phyloP scores from a whole-genome alignment of 2,888 invertebrate genomes.

The Chloromyia formosa region DNA sequence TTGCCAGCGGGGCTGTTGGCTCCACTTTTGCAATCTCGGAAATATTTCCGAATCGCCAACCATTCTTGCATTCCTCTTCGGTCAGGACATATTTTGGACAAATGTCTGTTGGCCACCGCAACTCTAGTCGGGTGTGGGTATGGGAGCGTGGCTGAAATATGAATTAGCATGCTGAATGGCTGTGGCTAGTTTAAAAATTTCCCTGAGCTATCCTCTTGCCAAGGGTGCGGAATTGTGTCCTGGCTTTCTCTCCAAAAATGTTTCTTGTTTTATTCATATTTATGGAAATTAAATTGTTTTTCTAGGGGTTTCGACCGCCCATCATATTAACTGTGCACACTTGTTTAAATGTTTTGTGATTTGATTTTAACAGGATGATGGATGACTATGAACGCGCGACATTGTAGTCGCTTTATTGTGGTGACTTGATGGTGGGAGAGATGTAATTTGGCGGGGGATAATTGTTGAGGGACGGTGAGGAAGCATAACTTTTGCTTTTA shows the following conservation, averaged over 20 bases:
- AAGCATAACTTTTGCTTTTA: no score
- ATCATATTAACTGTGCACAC: conserved; percentile 50
- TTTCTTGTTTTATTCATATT: conserved; percentile 47
- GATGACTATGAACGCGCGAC: conserved; percentile 50
- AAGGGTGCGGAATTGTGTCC: not conserved
- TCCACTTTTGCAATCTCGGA: not conserved
- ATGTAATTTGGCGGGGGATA: no score
- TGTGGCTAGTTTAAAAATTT: conserved; percentile 2
- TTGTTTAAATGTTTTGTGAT: conserved; percentile 55
- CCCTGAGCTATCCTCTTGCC: not conserved
- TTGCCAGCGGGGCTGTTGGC: conserved; percentile 1
- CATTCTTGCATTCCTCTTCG: not conserved
- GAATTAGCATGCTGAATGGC: not conserved
- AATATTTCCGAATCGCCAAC: not conserved
- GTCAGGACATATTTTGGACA: not conserved
- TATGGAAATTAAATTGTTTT: conserved; percentile 51
- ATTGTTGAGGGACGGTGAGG: no score
- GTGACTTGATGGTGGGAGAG: no score
- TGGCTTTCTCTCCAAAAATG: not conserved
- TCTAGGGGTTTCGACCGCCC: conserved; percentile 46
- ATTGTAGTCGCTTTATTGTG: conserved; percentile 18
- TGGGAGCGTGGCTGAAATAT: not conserved
- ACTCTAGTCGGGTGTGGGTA: not conserved
- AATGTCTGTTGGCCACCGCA: not conserved
- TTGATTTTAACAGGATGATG: conserved; percentile 55